Conservation (phyloP, 2,113 vertebrate genomes). For the Labeo catla region DNA sequence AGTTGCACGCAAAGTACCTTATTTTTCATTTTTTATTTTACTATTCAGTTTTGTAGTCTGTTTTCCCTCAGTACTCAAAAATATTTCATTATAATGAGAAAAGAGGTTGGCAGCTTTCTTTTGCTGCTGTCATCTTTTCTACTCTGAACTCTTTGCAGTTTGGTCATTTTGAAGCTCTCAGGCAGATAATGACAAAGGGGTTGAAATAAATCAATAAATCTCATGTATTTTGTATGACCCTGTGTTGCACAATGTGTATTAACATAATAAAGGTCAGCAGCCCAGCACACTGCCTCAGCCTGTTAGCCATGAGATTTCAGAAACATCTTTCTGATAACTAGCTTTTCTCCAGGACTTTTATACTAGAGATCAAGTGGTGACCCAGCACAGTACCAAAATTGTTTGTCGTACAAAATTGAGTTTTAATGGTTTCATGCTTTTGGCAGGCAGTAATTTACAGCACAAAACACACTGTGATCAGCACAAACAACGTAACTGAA, state of each 20-base stretch:
- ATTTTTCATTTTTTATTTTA: no score
- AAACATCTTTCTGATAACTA: background rate
- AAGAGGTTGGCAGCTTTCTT: background rate
- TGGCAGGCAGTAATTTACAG: background rate
- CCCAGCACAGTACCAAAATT: background rate
- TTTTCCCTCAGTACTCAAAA: background rate
- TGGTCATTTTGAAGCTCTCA: background rate
- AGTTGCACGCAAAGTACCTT: no score
- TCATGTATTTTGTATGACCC: conserved; percentile 60
- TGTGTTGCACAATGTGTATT: conserved; percentile 60
- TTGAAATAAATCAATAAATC: conserved; percentile 42
- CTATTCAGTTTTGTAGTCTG: no score
- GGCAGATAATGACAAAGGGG: background rate
- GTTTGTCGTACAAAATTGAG: background rate
- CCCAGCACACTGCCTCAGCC: background rate
- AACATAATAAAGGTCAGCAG: conserved; percentile 72
- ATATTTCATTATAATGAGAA: background rate
- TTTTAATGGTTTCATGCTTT: background rate
- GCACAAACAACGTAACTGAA: background rate
- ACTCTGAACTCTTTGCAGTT: background rate
- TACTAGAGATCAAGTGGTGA: background rate
- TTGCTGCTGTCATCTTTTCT: background rate
- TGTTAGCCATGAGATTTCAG: background rate
- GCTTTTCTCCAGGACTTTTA: background rate
- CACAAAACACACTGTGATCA: background rate